phyloP scores from a whole-genome alignment of 2,797 vertebrate species.

The Pipistrellus kuhlii region DNA sequence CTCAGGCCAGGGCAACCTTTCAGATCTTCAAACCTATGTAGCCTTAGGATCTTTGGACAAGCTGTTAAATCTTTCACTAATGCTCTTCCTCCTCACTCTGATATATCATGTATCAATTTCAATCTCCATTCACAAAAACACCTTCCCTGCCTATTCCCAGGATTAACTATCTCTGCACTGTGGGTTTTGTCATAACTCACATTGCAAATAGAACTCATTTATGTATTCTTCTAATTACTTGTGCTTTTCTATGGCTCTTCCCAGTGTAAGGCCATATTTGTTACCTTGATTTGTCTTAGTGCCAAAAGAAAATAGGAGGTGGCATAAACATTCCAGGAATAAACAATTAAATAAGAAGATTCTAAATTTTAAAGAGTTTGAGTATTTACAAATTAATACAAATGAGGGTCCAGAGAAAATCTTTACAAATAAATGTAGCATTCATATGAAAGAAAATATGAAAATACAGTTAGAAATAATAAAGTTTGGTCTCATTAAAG shows the following conservation, averaged over 20 bases:
- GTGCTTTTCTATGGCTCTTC: background rate
- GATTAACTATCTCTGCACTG: background rate
- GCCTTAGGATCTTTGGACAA: background rate
- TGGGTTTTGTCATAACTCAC: background rate
- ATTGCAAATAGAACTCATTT: slow-evolving; percentile 20
- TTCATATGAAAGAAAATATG: background rate
- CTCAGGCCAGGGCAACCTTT: background rate
- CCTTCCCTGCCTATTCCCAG: background rate
- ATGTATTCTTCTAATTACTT: background rate
- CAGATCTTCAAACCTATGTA: background rate
- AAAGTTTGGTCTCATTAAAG: background rate
- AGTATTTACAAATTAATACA: background rate
- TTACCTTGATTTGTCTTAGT: background rate
- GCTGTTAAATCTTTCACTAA: background rate
- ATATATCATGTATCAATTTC: background rate
- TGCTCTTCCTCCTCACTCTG: background rate
- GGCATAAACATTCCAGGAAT: background rate
- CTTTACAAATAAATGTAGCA: slow-evolving; percentile 14
- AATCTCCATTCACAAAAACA: background rate
- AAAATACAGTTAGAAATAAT: background rate
- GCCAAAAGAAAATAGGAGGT: background rate
- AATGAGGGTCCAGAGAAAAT: background rate
- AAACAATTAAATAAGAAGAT: background rate
- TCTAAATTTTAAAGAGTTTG: background rate
- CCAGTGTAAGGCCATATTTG: background rate